Evolutionary conservation across 2,888 invertebrate species (phyloP), one percentile per base, ranked within the genome.

Genomic region (Epinotia brunnichana): DNA sequence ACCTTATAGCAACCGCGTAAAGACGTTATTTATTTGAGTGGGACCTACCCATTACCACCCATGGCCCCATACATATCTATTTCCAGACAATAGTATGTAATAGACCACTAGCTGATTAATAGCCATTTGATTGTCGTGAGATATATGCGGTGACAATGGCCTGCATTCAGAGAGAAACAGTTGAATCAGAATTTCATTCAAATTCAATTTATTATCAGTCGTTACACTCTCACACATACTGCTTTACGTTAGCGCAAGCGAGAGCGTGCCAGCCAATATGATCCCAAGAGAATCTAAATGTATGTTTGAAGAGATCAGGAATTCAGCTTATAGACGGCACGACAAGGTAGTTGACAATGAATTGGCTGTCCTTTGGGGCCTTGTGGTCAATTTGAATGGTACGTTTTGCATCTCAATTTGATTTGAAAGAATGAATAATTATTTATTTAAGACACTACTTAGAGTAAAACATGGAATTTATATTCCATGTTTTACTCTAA

Each of bases 121-220:
- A 39, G 59, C 35, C 39, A 59, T 59, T 59, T 19, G 39, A 59
- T 39, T 11, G 39, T 59, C 17, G 59, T 17, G 35, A 59, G 59
- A 39, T 39, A 59, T 59, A 59, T 59, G 59, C 17, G 59, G 17
- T 59, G 35, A 59, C 17, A n/a, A 29, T 15, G 21, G 9, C 7
- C 56, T 35, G 35, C 59, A 59, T 35, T 24, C 11, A 10, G 35
- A 10, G 11, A 59, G 11, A 59, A 17, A 2, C 7, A 35, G 9
- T 35, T 3, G 9, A 39, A 39, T 59, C 10, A 59, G 17, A 17
- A 35, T 35, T 39, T 10, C 5, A 11, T 39, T n/a, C 17, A 5
- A 59, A 13, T n/a, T 5, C 29, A n/a, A 57, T 35, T 15, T 3
- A 15, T 41, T 41, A 41, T 41, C 13, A 11, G 11, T 3, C 13